Base-by-base conservation (phyloP, 2,113 vertebrate species). In the Ophthalmolycus amberensis region DNA sequence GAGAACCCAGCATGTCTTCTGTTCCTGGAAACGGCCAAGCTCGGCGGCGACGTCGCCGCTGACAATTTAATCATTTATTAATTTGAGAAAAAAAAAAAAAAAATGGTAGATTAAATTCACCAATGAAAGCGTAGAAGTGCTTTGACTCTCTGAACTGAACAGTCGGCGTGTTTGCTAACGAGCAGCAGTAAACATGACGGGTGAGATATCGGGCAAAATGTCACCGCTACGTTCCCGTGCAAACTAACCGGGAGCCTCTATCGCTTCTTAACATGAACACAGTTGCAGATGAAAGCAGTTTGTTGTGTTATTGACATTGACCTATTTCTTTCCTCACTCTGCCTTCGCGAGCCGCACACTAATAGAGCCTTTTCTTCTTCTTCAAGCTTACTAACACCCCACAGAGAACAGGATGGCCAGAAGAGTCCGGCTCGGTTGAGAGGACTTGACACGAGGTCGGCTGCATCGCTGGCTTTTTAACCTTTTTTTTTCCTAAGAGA, bases 261-360 rank as follows among this genome's bases (percentile, higher is more conserved):
- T 29, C 27, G 52, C 67, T 38, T 54, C 58, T 79, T 56, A 11
- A 79, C 56, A n/a, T 18, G 68, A 84, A 1, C 77, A 56, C 66
- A 56, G 80, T 1, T 34, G 64, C 29, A 71, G 62, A 82, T 85
- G 71, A 87, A 85, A 85, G 78, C 59, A 1, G 34, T 75, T 75
- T 84, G 80, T 84, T 88, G 69, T 65, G 79, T 84, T 81, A 70
- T 86, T 82, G 88, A 87, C 83, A 86, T 65, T 90, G 90, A 83
- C 83, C 87, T 79, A 85, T 85, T 88, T 84, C 83, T 82, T 72
- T 59, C 66, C 56, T 68, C 37, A 0, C 62, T 60, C 40, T 76
- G 50, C 56, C 72, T 84, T 68, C 65, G n/a, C 18, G 56, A 67
- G 65, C 62, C 78, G 4, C 29, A 27, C 22, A 14, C 67, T 84